Evolutionary conservation across 2,888 invertebrate species (phyloP).

Genomic region (Archips crataeganus): DNA sequence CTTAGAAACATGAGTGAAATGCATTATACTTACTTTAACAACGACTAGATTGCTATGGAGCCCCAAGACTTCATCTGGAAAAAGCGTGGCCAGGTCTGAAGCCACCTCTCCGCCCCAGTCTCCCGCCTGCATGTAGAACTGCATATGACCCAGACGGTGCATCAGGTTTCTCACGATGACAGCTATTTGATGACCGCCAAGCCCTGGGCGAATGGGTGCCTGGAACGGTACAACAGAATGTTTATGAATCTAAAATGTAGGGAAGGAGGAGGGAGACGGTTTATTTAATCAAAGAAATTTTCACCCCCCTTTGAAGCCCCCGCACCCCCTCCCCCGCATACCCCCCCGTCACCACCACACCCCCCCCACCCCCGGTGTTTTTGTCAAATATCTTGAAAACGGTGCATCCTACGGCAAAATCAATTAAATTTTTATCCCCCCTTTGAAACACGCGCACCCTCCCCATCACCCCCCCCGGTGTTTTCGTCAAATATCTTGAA

Average conservation of each 20-base stretch:
- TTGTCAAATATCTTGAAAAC: no score
- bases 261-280: no score
- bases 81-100: conserved; percentile 86
- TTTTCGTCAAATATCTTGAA: no score
- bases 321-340: no score
- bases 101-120: conserved; percentile 90
- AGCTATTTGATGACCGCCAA: conserved; percentile 78
- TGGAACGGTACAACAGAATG: conserved; percentile 37
- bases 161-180: conserved; percentile 88
- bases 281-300: no score
- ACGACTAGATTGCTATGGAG: conserved; percentile 44
- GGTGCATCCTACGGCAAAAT: no score
- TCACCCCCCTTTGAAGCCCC: no score
- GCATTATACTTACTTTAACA: neutral
- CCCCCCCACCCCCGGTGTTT: no score
- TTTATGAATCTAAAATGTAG: neutral
- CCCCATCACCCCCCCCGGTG: no score
- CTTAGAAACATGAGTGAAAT: neutral
- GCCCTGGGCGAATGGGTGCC: conserved; percentile 83
- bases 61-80: conserved; percentile 82
- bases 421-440: no score
- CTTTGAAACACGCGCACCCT: no score
- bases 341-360: no score
- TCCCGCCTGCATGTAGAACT: conserved; percentile 90
- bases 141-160: conserved; percentile 87